These are phyloP conservation scores for Brachionus sp. DNA, from an alignment of 1,140 invertebrate species.

Conservation along the genomic window DNA sequence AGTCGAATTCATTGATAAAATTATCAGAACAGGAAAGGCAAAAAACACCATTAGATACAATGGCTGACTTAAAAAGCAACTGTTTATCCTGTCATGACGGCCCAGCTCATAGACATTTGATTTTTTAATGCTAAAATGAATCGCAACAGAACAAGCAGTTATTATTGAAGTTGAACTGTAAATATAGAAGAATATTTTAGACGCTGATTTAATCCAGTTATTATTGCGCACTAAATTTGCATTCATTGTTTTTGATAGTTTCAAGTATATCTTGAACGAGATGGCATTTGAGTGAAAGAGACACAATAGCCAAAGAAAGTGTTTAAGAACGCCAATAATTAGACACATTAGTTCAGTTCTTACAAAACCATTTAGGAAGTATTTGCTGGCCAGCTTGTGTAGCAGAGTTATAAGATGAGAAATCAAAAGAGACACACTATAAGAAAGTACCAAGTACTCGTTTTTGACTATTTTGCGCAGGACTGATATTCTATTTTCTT, in stretches of 20 bases:
- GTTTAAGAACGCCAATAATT: not conserved
- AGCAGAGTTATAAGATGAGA: not conserved
- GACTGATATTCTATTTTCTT: not conserved
- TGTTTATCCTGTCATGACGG: not conserved
- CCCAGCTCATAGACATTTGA: not conserved
- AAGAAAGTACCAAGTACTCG: constrained; percentile 32
- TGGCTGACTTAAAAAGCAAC: constrained; percentile 32
- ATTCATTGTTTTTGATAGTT: constrained; percentile 3
- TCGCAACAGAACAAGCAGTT: not conserved
- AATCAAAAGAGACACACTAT: not conserved
- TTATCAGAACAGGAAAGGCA: constrained; percentile 14
- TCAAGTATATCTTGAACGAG: constrained; percentile 35
- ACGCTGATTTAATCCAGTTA: not conserved
- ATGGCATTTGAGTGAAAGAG: constrained; percentile 33
- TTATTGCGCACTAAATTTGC: not conserved
- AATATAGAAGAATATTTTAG: constrained; percentile 30
- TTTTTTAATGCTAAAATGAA: not conserved
- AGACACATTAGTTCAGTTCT: not conserved
- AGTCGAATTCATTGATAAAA: constrained; percentile 19
- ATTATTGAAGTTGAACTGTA: not conserved
- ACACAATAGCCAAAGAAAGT: constrained; percentile 21
- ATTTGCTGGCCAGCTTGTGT: not conserved
- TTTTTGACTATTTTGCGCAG: constrained; percentile 5
- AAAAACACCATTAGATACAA: constrained; percentile 41
- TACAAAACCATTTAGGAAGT: not conserved